Evolutionary conservation across 2,113 vertebrate genomes (phyloP), one percentile per base, ranked within the genome.

Genomic region (Geococcyx californianus): DNA sequence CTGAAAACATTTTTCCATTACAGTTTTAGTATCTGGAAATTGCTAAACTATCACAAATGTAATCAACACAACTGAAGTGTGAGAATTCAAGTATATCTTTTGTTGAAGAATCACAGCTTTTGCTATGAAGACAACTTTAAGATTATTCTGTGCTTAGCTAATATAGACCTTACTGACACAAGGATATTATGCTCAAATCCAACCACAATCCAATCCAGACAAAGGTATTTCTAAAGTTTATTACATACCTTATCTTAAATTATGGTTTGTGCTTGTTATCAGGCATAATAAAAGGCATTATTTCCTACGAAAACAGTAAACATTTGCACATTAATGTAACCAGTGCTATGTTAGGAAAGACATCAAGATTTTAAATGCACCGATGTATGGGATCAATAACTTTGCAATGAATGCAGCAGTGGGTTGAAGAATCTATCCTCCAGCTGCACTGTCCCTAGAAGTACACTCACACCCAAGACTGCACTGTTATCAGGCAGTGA

Each of bases 41-140:
- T 19, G 54, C 67, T 94, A n/a, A 54, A 25, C 81, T 85, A 55
- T 67, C 59, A 77, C 84, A 80, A 69, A 29, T 56, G 44, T 69
- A 63, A 87, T 62, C 34, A 49, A 66, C 20, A 31, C 45, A 85
- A 67, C 24, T 34, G 18, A 95, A 28, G 33, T 68, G 84, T 93
- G 51, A 95, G 56, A 92, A 94, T 95, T 96, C 87, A 95, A 95
- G 83, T 94, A 80, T 59, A 24, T 49, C 7, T 82, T 86, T n/a
- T 84, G 16, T 75, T 93, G 81, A 92, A 80, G 68, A 80, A 88
- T 93, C 75, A 78, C 84, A 92, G 90, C 44, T 91, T 95, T 90
- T 91, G 26, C 55, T 89, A 45, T 51, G 42, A 78, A 62, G 47
- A 96, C 28, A 92, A 83, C 55, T 85, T 59, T 49, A 68, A 69